These are phyloP conservation scores for Cataglyphis cursor DNA, from an alignment of 2,888 invertebrate species.

Conservation along the genomic window DNA sequence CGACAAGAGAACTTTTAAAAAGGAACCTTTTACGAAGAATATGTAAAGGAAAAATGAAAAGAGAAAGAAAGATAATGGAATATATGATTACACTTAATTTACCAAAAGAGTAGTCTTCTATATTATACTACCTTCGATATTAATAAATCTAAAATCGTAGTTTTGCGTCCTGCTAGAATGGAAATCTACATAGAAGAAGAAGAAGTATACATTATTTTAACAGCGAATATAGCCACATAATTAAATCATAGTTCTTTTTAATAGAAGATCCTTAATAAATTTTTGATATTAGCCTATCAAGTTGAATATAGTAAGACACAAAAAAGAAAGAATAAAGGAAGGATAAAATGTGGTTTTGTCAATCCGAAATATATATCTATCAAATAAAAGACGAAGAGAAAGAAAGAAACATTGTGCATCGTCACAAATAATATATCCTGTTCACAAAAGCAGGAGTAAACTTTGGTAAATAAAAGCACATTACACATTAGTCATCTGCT, in stretches of 20 bases:
- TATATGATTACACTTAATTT: background rate
- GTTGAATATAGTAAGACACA: background rate
- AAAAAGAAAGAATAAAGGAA: background rate
- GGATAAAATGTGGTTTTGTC: background rate
- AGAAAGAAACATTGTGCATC: background rate
- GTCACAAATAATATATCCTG: conserved; percentile 1
- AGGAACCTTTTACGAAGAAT: background rate
- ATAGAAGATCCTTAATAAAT: background rate
- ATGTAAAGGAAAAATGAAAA: background rate
- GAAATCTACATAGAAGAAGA: background rate
- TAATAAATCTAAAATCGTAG: background rate
- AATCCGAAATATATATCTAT: background rate
- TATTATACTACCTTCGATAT: background rate
- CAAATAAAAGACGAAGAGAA: background rate
- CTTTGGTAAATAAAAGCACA: conserved; percentile 13
- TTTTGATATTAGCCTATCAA: background rate
- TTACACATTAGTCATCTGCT: background rate
- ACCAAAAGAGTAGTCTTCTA: background rate
- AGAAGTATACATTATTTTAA: background rate
- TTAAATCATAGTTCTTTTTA: background rate
- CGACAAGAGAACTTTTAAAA: background rate
- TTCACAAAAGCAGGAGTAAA: background rate
- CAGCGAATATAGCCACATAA: background rate
- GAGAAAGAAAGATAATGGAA: background rate
- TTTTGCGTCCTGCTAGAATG: background rate